Evolutionary conservation across 2,113 vertebrate genomes (phyloP), one percentile per base, ranked within the genome.

Genomic region (Macroglossus sobrinus): DNA sequence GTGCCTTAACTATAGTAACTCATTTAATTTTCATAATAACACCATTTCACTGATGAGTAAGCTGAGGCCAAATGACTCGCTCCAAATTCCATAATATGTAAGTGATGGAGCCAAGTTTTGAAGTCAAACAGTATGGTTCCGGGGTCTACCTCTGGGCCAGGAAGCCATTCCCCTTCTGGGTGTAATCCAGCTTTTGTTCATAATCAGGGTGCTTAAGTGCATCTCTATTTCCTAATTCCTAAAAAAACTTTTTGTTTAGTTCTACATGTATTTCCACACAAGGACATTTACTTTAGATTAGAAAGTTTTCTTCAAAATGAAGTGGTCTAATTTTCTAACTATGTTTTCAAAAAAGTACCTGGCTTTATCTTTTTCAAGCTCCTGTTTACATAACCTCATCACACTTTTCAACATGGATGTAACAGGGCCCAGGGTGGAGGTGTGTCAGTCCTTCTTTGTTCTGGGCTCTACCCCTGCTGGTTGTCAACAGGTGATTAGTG

Each of bases 221-320:
- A 26, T 75, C 38, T 93, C 91, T 90, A n/a, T 76, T 94, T 97
- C 71, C 84, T 87, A 57, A 75, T 95, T 94, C 68, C 26, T 75
- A 71, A 55, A 30, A 74, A 74, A 85, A 63, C 16, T 59, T 57
- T 96, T 91, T 40, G 11, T 88, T 96, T 84, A 38, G 2, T 90
- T 82, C 53, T 79, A 33, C 28, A 43, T 40, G 12, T 93, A 55
- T 93, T 97, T 96, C 68, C 45, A 91, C 78, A 94, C 16, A 89
- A 69, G 18, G 50, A 47, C 33, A 50, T 94, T 96, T 86, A 68
- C 84, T 96, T 95, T 96, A 55, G 40, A 93, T 72, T 93, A 59
- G 71, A 59, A 90, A 84, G 40, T 92, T 95, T 93, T 71, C 72
- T 94, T 74, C 61, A 75, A 86, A 91, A 84, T 94, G 63, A 94